phyloP scores from a whole-genome alignment of 1,140 invertebrate genomes.

The Drosophila santomea region DNA sequence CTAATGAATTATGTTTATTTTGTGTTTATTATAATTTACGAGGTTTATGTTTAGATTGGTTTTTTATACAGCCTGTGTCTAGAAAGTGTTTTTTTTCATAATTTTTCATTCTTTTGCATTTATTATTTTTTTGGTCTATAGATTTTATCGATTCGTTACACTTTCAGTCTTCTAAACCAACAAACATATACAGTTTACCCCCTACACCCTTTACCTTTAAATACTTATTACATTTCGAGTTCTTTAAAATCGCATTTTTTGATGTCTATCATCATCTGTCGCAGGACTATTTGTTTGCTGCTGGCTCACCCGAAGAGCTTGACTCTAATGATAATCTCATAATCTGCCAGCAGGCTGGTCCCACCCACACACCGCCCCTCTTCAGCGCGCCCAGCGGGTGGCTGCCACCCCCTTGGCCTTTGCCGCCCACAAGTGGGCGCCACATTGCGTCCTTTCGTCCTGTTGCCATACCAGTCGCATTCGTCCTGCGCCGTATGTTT shows the following conservation, averaged over 20 bases:
- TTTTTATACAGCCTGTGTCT: too few species aligned
- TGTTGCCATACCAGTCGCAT: slow-evolving; percentile 8
- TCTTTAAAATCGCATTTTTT: slow-evolving; percentile 9
- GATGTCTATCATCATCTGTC: slow-evolving; percentile 49
- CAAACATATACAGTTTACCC: too few species aligned
- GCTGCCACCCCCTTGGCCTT: slow-evolving; percentile 41
- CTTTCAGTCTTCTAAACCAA: too few species aligned
- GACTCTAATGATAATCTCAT: slow-evolving; percentile 54
- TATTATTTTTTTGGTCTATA: too few species aligned
- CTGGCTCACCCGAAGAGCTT: slow-evolving; percentile 27
- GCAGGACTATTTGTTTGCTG: slow-evolving; percentile 28
- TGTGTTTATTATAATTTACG: background rate
- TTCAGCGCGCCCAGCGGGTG: slow-evolving; percentile 53
- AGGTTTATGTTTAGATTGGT: too few species aligned
- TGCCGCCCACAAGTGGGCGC: slow-evolving; percentile 24
- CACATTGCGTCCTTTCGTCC: slow-evolving; percentile 34
- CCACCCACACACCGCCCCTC: slow-evolving; percentile 19
- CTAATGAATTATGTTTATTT: background rate
- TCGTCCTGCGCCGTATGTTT: slow-evolving; percentile 68
- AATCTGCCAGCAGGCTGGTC: slow-evolving; percentile 51
- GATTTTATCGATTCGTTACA: too few species aligned
- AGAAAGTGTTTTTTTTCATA: too few species aligned
- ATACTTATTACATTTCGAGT: slow-evolving; percentile 26
- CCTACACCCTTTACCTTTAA: background rate
- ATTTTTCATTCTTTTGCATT: too few species aligned